Evolutionary conservation across 1,140 invertebrate species (phyloP).

Genomic region (Teleogryllus occipitalis): DNA sequence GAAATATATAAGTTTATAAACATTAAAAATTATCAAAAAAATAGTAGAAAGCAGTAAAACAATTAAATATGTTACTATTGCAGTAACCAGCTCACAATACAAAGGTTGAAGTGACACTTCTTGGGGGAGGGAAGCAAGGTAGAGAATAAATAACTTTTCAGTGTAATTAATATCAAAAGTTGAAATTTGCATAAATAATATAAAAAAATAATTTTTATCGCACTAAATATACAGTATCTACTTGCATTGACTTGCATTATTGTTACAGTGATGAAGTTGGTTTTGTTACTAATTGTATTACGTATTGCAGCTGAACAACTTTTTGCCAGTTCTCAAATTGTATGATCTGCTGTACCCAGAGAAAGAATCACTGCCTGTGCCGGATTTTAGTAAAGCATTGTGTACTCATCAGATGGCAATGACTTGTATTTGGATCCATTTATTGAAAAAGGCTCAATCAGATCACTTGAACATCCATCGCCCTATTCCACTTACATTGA

Average conservation of each 20-base stretch:
- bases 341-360: slow-evolving; percentile 91
- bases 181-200: too few species aligned
- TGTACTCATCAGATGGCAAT: slow-evolving; percentile 88
- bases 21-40: too few species aligned
- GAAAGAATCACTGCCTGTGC: slow-evolving; percentile 78
- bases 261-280: not conserved
- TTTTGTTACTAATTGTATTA: slow-evolving; percentile 22
- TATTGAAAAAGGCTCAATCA: slow-evolving; percentile 83
- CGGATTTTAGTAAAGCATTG: slow-evolving; percentile 76
- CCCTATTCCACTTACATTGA: slow-evolving; percentile 72
- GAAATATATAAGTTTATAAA: too few species aligned
- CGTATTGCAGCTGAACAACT: slow-evolving; percentile 62
- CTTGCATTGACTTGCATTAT: not conserved
- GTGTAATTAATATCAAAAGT: too few species aligned
- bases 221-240: not conserved
- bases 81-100: too few species aligned
- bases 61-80: too few species aligned
- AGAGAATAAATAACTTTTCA: too few species aligned
- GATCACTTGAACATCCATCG: slow-evolving; percentile 69
- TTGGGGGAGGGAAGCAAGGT: too few species aligned
- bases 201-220: not conserved
- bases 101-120: too few species aligned
- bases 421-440: slow-evolving; percentile 93
- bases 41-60: too few species aligned
- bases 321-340: slow-evolving; percentile 81